Evolutionary conservation across 2,113 vertebrate genomes (phyloP).

Genomic region (Nansenia antarctica): DNA sequence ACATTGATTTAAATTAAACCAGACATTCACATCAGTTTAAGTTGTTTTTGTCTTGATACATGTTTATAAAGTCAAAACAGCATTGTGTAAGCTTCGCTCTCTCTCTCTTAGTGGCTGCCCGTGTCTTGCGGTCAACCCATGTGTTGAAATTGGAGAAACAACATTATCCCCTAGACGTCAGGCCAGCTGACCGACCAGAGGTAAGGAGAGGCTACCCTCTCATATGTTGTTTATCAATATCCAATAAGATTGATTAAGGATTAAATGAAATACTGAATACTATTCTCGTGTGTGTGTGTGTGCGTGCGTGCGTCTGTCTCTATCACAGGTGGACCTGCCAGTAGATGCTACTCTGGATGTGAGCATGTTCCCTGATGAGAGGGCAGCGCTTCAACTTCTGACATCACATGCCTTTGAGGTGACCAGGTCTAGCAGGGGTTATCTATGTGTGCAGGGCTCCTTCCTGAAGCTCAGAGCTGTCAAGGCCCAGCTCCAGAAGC

Average conservation of each 20-base stretch:
- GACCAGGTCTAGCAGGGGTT: neutral
- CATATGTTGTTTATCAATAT: neutral
- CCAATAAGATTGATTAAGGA: neutral
- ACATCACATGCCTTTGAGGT: slow-evolving; percentile 21
- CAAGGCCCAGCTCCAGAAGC: slow-evolving; percentile 34
- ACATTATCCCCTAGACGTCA: slow-evolving; percentile 35
- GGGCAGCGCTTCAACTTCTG: slow-evolving; percentile 27
- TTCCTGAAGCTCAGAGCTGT: slow-evolving; percentile 54
- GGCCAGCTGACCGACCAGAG: slow-evolving; percentile 17
- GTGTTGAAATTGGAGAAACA: slow-evolving; percentile 29
- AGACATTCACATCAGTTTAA: no score
- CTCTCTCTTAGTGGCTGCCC: slow-evolving; percentile 37
- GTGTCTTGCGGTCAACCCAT: slow-evolving; percentile 39
- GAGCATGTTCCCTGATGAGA: slow-evolving; percentile 16
- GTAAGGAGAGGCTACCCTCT: slow-evolving; percentile 17
- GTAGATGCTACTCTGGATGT: slow-evolving; percentile 52
- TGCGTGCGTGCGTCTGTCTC: neutral
- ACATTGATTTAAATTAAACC: neutral
- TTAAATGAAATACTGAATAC: no score
- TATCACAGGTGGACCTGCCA: slow-evolving; percentile 65
- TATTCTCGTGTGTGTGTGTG: neutral
- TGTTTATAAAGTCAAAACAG: neutral
- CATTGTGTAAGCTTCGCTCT: neutral
- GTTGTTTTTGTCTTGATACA: neutral
- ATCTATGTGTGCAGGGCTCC: slow-evolving; percentile 48